phyloP scores from a whole-genome alignment of 1,140 invertebrate genomes.

The Trichomalopsis sarcophagae region DNA sequence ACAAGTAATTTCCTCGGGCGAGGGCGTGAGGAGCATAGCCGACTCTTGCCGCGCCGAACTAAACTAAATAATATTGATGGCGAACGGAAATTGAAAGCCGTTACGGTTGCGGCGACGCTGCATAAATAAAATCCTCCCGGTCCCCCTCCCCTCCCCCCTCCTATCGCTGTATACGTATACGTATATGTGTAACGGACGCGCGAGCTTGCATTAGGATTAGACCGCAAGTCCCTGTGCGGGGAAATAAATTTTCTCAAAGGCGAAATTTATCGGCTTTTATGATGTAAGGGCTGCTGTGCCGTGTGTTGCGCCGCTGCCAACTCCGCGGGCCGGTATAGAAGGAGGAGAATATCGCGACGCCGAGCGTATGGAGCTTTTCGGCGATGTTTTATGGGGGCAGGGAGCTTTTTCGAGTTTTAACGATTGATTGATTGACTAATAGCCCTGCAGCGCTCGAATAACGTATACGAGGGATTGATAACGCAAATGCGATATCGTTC shows the following conservation, averaged over 20 bases:
- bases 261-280: conserved; percentile 38
- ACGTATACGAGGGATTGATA: too few relatives aligned
- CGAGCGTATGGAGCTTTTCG: neutral
- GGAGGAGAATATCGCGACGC: neutral
- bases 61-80: conserved; percentile 77
- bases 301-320: too few relatives aligned
- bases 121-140: conserved; percentile 41
- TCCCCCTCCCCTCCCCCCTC: too few relatives aligned
- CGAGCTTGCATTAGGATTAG: conserved; percentile 39
- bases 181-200: too few relatives aligned
- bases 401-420: neutral
- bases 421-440: neutral
- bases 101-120: conserved; percentile 65
- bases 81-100: conserved; percentile 75
- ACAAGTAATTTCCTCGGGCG: conserved; percentile 74
- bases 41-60: conserved; percentile 63
- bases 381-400: neutral
- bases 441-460: too few relatives aligned
- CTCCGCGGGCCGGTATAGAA: neutral
- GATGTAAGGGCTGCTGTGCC: neutral
- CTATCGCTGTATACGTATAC: neutral
- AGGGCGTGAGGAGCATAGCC: conserved; percentile 71
- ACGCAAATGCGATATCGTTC: too few relatives aligned
- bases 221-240: neutral
- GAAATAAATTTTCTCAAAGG: conserved; percentile 9